Conservation (phyloP, 2,888 invertebrate species). For the Orthosia gracilis region DNA sequence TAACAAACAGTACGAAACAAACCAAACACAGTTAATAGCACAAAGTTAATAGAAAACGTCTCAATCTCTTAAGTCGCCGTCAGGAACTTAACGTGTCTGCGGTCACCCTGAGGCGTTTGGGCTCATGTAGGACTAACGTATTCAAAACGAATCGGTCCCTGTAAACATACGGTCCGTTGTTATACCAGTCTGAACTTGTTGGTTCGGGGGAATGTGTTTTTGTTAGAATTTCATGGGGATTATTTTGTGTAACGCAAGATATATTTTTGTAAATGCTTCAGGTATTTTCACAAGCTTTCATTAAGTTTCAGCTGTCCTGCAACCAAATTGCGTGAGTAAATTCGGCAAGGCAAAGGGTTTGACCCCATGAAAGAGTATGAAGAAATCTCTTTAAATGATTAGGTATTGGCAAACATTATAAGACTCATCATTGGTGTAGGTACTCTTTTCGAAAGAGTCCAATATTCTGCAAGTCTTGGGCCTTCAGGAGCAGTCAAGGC, state of each 20-base stretch:
- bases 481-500: too few species aligned
- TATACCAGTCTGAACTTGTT: slow-evolving; percentile 49
- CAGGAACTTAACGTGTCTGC: slow-evolving; percentile 75
- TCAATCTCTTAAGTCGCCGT: slow-evolving; percentile 69
- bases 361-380: too few species aligned
- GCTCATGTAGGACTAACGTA: slow-evolving; percentile 77
- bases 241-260: background rate
- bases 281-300: too few species aligned
- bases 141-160: slow-evolving; percentile 64
- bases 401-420: too few species aligned
- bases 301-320: too few species aligned
- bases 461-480: too few species aligned
- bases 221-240: background rate
- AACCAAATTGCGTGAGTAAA: too few species aligned
- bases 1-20: slow-evolving; percentile 22
- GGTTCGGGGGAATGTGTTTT: background rate
- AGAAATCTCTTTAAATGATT: too few species aligned
- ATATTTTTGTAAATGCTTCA: background rate
- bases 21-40: slow-evolving; percentile 42
- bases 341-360: too few species aligned
- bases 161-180: slow-evolving; percentile 60
- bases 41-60: slow-evolving; percentile 68
- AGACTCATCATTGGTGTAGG: too few species aligned
- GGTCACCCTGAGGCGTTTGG: slow-evolving; percentile 76
- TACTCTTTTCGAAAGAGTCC: too few species aligned